These are phyloP conservation scores for Sebastes ruberrimus DNA, from an alignment of 2,797 vertebrate genomes.

Conservation along the genomic window DNA sequence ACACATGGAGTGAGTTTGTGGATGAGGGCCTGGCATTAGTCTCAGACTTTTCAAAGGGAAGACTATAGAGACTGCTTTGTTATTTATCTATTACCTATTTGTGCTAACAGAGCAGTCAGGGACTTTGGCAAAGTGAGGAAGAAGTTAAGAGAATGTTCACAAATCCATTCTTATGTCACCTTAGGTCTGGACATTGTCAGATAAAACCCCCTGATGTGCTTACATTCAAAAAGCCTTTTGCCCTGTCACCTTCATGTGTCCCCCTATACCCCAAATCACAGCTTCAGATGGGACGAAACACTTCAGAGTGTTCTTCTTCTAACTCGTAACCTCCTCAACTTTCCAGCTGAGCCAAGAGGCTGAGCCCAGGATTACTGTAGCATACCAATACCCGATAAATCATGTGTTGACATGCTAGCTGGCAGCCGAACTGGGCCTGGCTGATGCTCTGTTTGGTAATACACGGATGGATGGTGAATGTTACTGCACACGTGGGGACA, in stretches of 20 bases:
- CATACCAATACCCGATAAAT: slow-evolving; percentile 50
- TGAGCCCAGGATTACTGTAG: slow-evolving; percentile 45
- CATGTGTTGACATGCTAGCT: slow-evolving; percentile 61
- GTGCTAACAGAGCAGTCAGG: not conserved
- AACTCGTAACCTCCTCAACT: not conserved
- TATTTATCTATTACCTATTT: not conserved
- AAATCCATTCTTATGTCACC: not conserved
- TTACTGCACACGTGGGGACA: not conserved
- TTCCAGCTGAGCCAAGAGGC: slow-evolving; percentile 24
- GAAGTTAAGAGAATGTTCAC: not conserved
- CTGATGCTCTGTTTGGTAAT: not conserved
- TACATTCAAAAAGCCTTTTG: not conserved
- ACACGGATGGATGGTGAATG: not conserved
- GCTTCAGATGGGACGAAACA: not conserved
- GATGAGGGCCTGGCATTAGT: slow-evolving; percentile 39
- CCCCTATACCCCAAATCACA: not conserved
- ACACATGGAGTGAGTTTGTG: slow-evolving; percentile 74
- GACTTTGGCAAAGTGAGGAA: not conserved
- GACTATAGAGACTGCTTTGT: not conserved
- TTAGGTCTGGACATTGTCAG: not conserved
- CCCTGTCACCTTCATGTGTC: not conserved
- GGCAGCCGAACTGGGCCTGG: slow-evolving; percentile 7
- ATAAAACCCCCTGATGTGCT: not conserved
- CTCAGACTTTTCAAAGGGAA: slow-evolving; percentile 27
- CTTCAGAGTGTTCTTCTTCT: not conserved